Conservation (phyloP, 2,888 invertebrate species). For the Leucophora obtusa region DNA sequence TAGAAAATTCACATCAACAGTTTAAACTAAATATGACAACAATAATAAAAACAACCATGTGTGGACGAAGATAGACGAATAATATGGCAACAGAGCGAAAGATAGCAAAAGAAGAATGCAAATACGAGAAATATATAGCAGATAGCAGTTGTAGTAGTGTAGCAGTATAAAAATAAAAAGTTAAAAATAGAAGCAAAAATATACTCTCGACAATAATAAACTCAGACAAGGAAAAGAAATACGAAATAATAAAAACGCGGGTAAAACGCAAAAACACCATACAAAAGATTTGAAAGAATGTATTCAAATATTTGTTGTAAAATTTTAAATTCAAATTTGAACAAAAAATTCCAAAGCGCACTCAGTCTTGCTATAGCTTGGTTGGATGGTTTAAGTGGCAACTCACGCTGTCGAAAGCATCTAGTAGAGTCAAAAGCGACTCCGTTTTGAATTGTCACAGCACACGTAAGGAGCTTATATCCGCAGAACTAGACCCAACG, state of each 20-base stretch:
- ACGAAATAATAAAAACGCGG: slow-evolving; percentile 57
- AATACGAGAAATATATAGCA: not conserved
- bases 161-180: slow-evolving; percentile 61
- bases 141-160: slow-evolving; percentile 33
- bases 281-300: not conserved
- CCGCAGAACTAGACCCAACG: too few species aligned
- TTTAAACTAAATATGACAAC: slow-evolving; percentile 25
- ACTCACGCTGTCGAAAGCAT: too few species aligned
- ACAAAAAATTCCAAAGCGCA: too few species aligned
- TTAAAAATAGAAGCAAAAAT: slow-evolving; percentile 61
- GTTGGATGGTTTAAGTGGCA: too few species aligned
- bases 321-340: too few species aligned
- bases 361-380: too few species aligned
- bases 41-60: slow-evolving; percentile 21
- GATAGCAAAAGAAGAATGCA: not conserved
- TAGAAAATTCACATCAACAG: slow-evolving; percentile 18
- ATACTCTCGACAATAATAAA: slow-evolving; percentile 38
- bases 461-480: too few species aligned
- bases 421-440: too few species aligned
- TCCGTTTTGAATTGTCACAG: too few species aligned
- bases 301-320: too few species aligned
- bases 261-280: slow-evolving; percentile 39
- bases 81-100: not conserved
- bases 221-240: slow-evolving; percentile 42
- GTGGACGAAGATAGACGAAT: not conserved